Base-by-base conservation (phyloP, 2,113 vertebrate genomes). In the Microcebus jonahi region DNA sequence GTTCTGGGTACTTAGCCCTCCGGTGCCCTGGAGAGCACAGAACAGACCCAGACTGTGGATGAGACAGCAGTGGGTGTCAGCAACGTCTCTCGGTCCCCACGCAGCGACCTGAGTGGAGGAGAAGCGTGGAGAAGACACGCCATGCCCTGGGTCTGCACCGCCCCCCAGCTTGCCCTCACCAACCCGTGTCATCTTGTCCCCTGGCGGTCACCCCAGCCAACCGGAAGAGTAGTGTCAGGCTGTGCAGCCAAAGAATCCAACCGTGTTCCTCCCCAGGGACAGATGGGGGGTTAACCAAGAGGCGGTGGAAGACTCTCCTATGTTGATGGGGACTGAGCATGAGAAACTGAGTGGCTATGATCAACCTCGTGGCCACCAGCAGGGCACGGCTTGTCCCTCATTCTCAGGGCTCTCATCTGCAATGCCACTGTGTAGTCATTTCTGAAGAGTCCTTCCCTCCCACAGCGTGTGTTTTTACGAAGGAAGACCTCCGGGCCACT, bases 1-100 rank as follows among this genome's bases (percentile, higher is more conserved):
- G 0, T 2, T 4, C 8, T 3, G 29, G 34, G n/a, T n/a, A 98
- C 98, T 98, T 95, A 99, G 98, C 98, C 57, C 98, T 11, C 31
- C 98, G 96, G 57, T 98, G 99, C 63, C 98, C 99, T 87, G 97
- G 70, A 99, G 98, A 42, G 99, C 98, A 94, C 98, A 99, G 96
- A 98, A 98, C 98, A 99, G 98, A 94, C 98, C 98, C 79, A 99
- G 98, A 4, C 98, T 97, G 76, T 98, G 99, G 91, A 99, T 98
- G 25, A 99, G 96, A 98, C 98, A 98, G 97, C 98, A 98, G 92
- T 98, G 96, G 31, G 98, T 98, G 94, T 98, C 91, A 98, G 91
- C 80, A 99, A 96, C 8, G 92, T 96, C 91, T 98, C 98, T 95
- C 99, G 98, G 86, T 98, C 98, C 8, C 86, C 98, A 98, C 4